These are phyloP conservation scores for Mycalesis mineus DNA, from an alignment of 2,888 invertebrate species.

Conservation along the genomic window DNA sequence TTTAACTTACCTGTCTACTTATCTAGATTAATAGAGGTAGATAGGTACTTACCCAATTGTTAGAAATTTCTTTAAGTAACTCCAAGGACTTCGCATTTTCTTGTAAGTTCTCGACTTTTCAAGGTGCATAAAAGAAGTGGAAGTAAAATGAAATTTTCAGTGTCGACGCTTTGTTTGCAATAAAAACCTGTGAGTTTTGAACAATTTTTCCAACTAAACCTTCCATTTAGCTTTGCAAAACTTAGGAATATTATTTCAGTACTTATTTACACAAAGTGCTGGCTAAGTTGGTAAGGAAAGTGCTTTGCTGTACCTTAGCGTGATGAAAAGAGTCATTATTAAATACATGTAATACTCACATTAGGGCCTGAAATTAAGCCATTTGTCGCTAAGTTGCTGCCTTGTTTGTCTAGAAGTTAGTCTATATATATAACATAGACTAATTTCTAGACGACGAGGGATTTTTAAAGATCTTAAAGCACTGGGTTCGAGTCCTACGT, in stretches of 20 bases:
- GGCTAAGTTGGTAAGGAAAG: background rate
- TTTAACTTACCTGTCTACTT: too few species aligned
- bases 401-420: too few species aligned
- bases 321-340: too few species aligned
- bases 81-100: constrained; percentile 4
- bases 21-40: background rate
- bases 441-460: too few species aligned
- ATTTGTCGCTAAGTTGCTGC: too few species aligned
- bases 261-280: background rate
- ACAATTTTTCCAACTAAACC: constrained; percentile 2
- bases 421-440: too few species aligned
- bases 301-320: too few species aligned
- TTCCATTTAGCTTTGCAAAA: background rate
- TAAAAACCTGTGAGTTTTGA: constrained; percentile 6
- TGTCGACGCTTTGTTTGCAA: constrained; percentile 12
- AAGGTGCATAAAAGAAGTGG: constrained; percentile 2
- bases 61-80: constrained; percentile 1
- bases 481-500: too few species aligned
- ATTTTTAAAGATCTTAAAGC: too few species aligned
- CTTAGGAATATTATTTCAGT: background rate
- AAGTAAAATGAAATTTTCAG: constrained; percentile 12
- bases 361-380: too few species aligned
- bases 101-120: background rate
- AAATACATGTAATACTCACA: too few species aligned
- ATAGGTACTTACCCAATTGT: background rate